phyloP scores from a whole-genome alignment of 1,140 invertebrate genomes.

The Asbolus verrucosus region DNA sequence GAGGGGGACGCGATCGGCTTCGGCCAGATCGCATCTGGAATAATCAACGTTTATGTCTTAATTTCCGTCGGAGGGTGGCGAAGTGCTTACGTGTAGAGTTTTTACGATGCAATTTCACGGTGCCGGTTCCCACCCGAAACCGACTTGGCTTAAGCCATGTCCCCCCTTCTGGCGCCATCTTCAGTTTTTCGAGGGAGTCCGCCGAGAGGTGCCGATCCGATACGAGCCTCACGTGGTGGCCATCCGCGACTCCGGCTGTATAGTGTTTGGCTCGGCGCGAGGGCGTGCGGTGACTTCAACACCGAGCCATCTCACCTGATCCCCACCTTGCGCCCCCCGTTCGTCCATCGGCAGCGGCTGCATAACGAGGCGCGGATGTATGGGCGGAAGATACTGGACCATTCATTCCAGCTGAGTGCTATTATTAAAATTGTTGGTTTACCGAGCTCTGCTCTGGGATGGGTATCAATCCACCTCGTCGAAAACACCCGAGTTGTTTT shows the following conservation, averaged over 20 bases:
- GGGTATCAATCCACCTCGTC: slow-evolving; percentile 22
- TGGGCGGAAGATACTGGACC: slow-evolving; percentile 55
- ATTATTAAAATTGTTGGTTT: slow-evolving; percentile 48
- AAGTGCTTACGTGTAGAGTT: no score
- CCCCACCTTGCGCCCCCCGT: slow-evolving; percentile 35
- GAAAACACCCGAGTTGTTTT: no score
- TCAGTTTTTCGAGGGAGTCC: not conserved
- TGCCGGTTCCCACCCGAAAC: no score
- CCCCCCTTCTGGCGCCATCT: slow-evolving; percentile 24
- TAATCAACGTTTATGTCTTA: no score
- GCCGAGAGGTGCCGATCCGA: slow-evolving; percentile 4
- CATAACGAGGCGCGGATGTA: slow-evolving; percentile 57
- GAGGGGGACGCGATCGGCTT: no score
- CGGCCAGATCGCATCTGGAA: no score
- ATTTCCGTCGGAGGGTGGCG: no score
- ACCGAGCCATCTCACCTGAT: slow-evolving; percentile 50
- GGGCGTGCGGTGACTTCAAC: slow-evolving; percentile 58
- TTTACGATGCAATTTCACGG: no score
- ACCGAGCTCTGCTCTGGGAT: slow-evolving; percentile 14
- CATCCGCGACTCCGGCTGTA: slow-evolving; percentile 29
- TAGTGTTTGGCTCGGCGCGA: slow-evolving; percentile 52
- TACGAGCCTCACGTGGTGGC: slow-evolving; percentile 17
- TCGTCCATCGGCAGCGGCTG: slow-evolving; percentile 43
- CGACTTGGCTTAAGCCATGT: no score
- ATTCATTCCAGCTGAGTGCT: slow-evolving; percentile 49